These are phyloP conservation scores for Catocala fraxini DNA, from an alignment of 2,888 invertebrate genomes.

Conservation along the genomic window DNA sequence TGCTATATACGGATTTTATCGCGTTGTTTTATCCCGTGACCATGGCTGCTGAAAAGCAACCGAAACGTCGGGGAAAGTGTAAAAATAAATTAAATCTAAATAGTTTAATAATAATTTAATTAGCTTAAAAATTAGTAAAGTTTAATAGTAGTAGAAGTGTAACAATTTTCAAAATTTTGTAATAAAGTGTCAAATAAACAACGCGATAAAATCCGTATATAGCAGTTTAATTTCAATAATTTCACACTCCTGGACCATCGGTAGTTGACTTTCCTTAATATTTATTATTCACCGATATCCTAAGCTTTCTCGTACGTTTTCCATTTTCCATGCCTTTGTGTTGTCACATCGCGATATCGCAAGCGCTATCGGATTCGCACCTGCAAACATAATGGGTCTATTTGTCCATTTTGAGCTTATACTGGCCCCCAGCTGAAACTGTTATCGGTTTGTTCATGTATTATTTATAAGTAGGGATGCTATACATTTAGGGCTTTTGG, in stretches of 20 bases:
- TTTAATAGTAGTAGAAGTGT: no score
- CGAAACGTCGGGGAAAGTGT: no score
- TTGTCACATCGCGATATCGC: conserved; percentile 34
- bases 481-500: conserved; percentile 23
- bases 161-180: no score
- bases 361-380: conserved; percentile 45
- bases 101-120: no score
- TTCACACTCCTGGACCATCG: background rate
- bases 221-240: no score
- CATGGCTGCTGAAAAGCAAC: no score
- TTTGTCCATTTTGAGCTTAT: conserved; percentile 51
- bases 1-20: no score
- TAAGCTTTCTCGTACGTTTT: conserved; percentile 35
- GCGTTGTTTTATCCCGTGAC: no score
- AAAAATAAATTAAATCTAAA: no score
- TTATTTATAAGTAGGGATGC: conserved; percentile 51
- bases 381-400: conserved; percentile 52
- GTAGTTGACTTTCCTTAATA: background rate
- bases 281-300: conserved; percentile 1
- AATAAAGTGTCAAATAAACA: no score
- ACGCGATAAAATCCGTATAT: no score
- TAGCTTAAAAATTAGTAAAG: no score
- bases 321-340: conserved; percentile 44
- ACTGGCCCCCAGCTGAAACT: conserved; percentile 35
- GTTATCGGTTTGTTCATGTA: conserved; percentile 46